These are phyloP conservation scores for Magallana gigas DNA, from an alignment of 1,140 invertebrate species.

Conservation along the genomic window DNA sequence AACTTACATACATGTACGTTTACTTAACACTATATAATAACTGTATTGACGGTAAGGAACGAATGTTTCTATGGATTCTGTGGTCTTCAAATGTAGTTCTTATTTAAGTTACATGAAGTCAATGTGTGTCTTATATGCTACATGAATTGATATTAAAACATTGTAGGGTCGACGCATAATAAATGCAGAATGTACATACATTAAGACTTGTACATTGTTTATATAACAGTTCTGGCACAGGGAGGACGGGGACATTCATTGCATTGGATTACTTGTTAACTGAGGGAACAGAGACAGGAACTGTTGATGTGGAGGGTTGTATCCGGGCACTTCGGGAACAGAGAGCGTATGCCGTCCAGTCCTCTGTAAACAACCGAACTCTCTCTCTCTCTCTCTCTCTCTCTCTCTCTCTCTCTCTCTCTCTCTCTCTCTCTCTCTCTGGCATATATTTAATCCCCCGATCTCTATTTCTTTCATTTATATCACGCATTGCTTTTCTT, in stretches of 20 bases:
- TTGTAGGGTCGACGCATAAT: too few relatives aligned
- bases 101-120: too few relatives aligned
- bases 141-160: too few relatives aligned
- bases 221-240: neutral
- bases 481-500: neutral
- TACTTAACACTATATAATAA: too few relatives aligned
- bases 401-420: slow-evolving; percentile 15
- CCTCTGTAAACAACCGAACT: neutral
- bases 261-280: neutral
- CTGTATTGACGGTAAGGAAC: too few relatives aligned
- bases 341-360: neutral
- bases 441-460: neutral
- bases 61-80: too few relatives aligned
- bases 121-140: too few relatives aligned
- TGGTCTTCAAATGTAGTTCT: too few relatives aligned
- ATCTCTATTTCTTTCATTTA: too few relatives aligned
- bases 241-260: slow-evolving; percentile 5
- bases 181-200: too few relatives aligned
- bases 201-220: neutral
- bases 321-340: neutral
- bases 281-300: neutral
- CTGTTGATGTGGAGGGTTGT: neutral
- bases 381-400: neutral
- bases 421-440: neutral
- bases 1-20: too few relatives aligned